Evolutionary conservation across 2,888 invertebrate species (phyloP).

Genomic region (Cyaniris semiargus): DNA sequence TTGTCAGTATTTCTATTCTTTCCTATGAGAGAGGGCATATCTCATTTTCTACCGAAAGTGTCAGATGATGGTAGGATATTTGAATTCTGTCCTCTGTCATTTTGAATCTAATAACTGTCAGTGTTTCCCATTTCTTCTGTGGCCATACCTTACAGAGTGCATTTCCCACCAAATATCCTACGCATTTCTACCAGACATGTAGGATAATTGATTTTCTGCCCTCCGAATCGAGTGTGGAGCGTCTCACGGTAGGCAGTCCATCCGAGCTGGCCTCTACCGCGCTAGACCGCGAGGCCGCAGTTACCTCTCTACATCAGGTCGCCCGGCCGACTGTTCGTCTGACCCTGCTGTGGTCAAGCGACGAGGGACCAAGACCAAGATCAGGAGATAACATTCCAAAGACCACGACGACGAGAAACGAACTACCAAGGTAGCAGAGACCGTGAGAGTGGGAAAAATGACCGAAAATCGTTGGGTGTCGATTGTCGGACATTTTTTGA

Average conservation of each 20-base stretch:
- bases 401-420: not conserved
- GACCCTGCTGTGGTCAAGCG: not conserved
- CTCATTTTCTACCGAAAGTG: no score
- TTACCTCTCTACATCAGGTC: not conserved
- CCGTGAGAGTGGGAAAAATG: not conserved
- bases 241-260: conserved; percentile 22
- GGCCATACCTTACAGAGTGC: not conserved
- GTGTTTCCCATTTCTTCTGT: not conserved
- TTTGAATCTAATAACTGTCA: no score
- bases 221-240: conserved; percentile 2
- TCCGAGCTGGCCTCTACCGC: not conserved
- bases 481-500: not conserved
- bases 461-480: not conserved
- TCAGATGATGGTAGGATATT: no score
- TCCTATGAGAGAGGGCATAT: no score
- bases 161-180: not conserved
- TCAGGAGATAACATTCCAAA: not conserved
- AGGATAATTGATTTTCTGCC: not conserved
- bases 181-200: not conserved
- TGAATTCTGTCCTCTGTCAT: no score
- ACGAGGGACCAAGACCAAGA: not conserved
- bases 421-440: not conserved
- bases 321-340: not conserved
- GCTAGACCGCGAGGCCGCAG: not conserved
- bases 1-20: no score